Base-by-base conservation (phyloP, 2,888 invertebrate species). In the Cremastinae sp. region DNA sequence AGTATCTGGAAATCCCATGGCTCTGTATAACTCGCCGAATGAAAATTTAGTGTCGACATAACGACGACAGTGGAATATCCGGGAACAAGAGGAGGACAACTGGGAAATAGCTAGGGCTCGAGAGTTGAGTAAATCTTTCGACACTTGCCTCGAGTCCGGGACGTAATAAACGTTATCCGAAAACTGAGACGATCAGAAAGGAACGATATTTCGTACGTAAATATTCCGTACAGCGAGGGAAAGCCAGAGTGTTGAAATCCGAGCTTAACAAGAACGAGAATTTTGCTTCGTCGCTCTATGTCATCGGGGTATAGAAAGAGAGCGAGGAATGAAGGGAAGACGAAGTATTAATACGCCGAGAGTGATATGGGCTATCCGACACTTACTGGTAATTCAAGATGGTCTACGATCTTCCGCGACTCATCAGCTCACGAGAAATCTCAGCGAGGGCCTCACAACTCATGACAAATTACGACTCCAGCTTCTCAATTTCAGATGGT, bases 211-310 rank as follows among this genome's bases (percentile, higher is more conserved):
- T 28, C 16, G 18, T 3, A 20, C 20, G 51, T 41, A 18, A 16
- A 45, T 22, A 37, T 41, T 37, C 16, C 14, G 22, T 18, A n/a
- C 12, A 35, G 49, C 41, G 45, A 43, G 14, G 43, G 41, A 20
- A 64, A 65, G 16, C 14, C 43, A 10, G 45, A 14, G 39, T 59
- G 61, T 62, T 59, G 77, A 70, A 80, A 78, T 62, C 61, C 58
- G 74, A 69, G 79, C 75, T 80, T 84, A 86, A 86, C 82, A 84
- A 87, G 83, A 28, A 28, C 80, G 79, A 81, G 81, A 84, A 83
- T 80, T 77, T 81, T 79, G n/a, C 80, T 82, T 84, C 83, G 80
- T 84, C 28, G 28, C 22, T 16, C 41, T 53, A 22, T 37, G n/a
- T 5, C 12, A 53, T n/a, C n/a, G n/a, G n/a, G n/a, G n/a, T n/a